Percentiles rank a stretch among this genome's conserved stretches.
These are phyloP conservation scores for Ischnura elegans DNA, from an alignment of 2,888 invertebrate genomes.

Conservation along the genomic window DNA sequence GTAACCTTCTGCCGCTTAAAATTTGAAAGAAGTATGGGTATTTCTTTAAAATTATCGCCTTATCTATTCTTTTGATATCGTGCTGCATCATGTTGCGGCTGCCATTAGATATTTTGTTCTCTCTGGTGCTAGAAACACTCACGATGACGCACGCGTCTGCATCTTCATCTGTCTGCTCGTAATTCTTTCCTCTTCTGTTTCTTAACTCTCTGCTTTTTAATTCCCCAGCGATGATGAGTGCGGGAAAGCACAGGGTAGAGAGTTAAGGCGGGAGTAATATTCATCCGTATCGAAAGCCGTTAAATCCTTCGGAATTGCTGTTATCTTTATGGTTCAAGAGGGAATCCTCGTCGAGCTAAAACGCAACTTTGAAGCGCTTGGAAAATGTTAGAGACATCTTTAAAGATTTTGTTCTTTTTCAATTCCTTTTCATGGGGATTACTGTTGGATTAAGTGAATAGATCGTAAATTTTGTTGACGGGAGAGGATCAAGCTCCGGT, in stretches of 20 bases:
- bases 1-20: too few relatives aligned
- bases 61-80: too few relatives aligned
- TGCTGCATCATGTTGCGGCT: background rate
- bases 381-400: background rate
- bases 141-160: background rate
- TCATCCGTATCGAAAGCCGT: constrained; percentile 9
- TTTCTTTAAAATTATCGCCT: too few relatives aligned
- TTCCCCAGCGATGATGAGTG: background rate
- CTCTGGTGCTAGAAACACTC: background rate
- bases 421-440: background rate
- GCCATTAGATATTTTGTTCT: background rate
- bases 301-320: constrained; percentile 20
- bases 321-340: constrained; percentile 8
- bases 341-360: background rate
- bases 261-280: background rate
- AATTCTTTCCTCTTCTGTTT: background rate
- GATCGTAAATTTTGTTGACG: background rate
- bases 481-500: background rate
- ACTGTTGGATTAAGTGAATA: background rate
- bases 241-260: background rate
- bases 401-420: background rate
- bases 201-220: background rate
- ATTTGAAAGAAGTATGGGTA: too few relatives aligned
- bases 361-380: background rate
- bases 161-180: background rate